Evolutionary conservation across 1,140 invertebrate genomes (phyloP), one percentile per base, ranked within the genome.

Genomic region (Sitobion miscanthi): DNA sequence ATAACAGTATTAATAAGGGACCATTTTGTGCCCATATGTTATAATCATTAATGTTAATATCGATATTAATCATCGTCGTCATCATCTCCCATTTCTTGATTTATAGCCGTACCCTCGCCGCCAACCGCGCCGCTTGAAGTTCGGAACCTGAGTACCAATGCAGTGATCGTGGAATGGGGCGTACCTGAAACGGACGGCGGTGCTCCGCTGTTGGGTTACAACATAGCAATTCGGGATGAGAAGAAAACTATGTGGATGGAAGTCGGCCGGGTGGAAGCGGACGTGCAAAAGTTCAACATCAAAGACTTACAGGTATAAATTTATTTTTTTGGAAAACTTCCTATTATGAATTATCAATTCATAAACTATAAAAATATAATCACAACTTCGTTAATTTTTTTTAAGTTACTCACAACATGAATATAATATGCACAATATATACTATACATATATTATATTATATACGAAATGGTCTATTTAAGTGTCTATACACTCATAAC

Each of bases 241-340:
- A 97, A 97, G 95, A 98, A 98, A 95, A 98, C 98, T 8, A 99
- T 99, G 98, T 99, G 98, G 98, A 99, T 99, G 96, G 98, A 99
- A 96, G 98, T 99, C 88, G 98, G 98, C 30, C 96, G 97, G 94
- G 98, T 98, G 20, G 96, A 96, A 94, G 97, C 97, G 2, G 97
- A 97, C 94, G 96, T 97, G 69, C 97, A 98, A 94, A 98, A 97
- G 95, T 96, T 98, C 94, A 97, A 97, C 94, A 97, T 99, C 87
- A 96, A 97, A 95, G 98, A 99, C 95, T 95, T 99, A 91, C 97
- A 98, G 95, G 96, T 96, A 94, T 94, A 94, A 94, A 57, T 77
- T 17, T 6, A 17, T 77, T 69, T 69, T 11, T 62, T 17, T 69
- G 30, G 30, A 14, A 17, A 69, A 69, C 30, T n/a, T 30, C 5